Percentiles rank a stretch among this genome's conserved stretches.
phyloP scores from a whole-genome alignment of 2,113 vertebrate species.

The Pelmatolapia mariae region DNA sequence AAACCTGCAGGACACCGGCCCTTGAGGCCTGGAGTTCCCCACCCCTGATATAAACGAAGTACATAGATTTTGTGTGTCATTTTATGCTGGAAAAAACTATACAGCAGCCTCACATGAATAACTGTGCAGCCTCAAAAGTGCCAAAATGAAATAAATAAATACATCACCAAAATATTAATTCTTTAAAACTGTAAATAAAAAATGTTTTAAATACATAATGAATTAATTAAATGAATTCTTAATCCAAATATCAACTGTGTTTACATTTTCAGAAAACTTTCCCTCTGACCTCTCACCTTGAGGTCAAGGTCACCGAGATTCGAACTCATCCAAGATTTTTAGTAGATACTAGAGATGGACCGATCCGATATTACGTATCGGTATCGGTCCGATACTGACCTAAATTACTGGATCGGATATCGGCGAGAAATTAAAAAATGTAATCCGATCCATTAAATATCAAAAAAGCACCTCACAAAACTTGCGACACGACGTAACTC shows the following conservation, averaged over 20 bases:
- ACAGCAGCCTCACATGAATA: background rate
- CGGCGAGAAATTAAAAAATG: too few relatives aligned
- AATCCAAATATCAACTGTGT: background rate
- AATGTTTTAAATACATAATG: background rate
- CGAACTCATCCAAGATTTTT: fast-evolving
- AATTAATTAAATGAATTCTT: background rate
- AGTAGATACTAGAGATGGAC: too few relatives aligned
- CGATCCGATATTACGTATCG: too few relatives aligned
- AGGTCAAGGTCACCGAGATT: background rate
- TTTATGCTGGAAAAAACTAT: background rate
- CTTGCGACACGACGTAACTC: too few relatives aligned
- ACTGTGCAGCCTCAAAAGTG: background rate
- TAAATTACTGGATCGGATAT: too few relatives aligned
- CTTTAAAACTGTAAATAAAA: background rate
- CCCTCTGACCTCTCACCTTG: background rate
- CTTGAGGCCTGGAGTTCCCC: fast-evolving
- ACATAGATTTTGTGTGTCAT: background rate
- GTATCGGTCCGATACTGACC: too few relatives aligned
- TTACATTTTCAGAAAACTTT: background rate
- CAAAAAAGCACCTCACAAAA: too few relatives aligned
- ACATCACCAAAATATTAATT: fast-evolving
- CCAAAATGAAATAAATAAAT: background rate
- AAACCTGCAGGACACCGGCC: background rate
- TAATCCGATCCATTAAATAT: too few relatives aligned
- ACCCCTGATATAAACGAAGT: fast-evolving